Percentiles rank a stretch among this genome's conserved stretches.
phyloP scores from a whole-genome alignment of 2,888 invertebrate genomes.

The Drosophila neotestacea region DNA sequence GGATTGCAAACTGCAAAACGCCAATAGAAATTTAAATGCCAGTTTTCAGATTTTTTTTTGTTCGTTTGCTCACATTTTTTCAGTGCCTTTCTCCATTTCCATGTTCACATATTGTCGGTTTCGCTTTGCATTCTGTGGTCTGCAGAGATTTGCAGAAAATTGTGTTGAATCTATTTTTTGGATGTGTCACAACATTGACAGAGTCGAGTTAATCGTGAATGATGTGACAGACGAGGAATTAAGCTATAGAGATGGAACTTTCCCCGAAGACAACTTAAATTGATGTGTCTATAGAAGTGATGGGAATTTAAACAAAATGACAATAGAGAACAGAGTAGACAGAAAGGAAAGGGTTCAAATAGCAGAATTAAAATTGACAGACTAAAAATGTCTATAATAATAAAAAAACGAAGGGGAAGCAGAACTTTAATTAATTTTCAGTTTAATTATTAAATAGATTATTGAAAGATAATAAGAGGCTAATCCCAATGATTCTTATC shows the following conservation, averaged over 20 bases:
- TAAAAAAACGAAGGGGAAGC: no score
- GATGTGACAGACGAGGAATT: conserved; percentile 31
- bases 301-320: neutral
- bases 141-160: conserved; percentile 29
- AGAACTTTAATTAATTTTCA: no score
- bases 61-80: neutral
- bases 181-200: conserved; percentile 23
- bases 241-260: neutral
- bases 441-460: no score
- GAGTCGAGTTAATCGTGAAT: conserved; percentile 48
- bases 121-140: conserved; percentile 24
- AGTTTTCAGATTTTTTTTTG: conserved; percentile 42
- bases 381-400: no score
- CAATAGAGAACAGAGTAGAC: neutral
- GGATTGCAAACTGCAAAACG: conserved; percentile 52
- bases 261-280: conserved; percentile 11
- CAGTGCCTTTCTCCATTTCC: neutral
- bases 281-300: conserved; percentile 7
- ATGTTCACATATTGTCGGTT: conserved; percentile 10
- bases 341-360: neutral
- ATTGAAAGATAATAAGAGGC: no score
- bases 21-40: conserved; percentile 75
- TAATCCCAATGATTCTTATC: no score
- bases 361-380: neutral
- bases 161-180: conserved; percentile 27